Evolutionary conservation across 2,888 invertebrate species (phyloP).

Genomic region (Aspidapion aeneum): DNA sequence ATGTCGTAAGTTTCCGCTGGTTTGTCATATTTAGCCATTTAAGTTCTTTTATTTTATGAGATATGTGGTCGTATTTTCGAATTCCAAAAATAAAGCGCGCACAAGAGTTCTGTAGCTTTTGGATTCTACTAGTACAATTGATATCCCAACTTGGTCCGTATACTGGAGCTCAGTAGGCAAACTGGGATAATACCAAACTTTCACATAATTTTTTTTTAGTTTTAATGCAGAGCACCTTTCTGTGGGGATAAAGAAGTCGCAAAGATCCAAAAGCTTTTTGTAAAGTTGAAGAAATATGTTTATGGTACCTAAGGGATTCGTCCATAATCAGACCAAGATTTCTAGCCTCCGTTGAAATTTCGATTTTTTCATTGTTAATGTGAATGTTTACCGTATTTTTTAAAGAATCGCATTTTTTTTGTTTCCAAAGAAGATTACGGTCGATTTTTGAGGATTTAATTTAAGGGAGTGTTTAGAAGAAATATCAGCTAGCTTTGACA

Average conservation of each 20-base stretch:
- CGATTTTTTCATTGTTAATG: not conserved
- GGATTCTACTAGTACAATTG: not conserved
- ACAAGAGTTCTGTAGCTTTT: not conserved
- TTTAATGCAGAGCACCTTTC: not conserved
- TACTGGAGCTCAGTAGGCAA: not conserved
- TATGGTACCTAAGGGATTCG: not conserved
- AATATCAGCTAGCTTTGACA: not conserved
- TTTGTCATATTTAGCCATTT: not conserved
- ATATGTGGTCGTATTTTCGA: not conserved
- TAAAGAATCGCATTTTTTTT: not conserved
- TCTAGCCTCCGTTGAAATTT: not conserved
- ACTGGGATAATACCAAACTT: not conserved
- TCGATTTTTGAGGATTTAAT: not conserved
- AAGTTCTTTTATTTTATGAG: not conserved
- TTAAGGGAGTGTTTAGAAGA: not conserved
- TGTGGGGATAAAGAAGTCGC: not conserved
- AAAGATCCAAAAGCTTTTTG: not conserved
- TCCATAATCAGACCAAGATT: not conserved
- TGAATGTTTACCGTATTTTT: not conserved
- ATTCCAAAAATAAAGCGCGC: not conserved
- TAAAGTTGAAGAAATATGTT: too few relatives aligned
- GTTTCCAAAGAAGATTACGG: not conserved
- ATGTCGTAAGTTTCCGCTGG: not conserved
- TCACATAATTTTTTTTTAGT: not conserved
- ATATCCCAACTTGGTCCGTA: not conserved